Evolutionary conservation across 1,140 invertebrate genomes (phyloP), one percentile per base, ranked within the genome.

Genomic region (Hermatobates lingyangjiaoensis): DNA sequence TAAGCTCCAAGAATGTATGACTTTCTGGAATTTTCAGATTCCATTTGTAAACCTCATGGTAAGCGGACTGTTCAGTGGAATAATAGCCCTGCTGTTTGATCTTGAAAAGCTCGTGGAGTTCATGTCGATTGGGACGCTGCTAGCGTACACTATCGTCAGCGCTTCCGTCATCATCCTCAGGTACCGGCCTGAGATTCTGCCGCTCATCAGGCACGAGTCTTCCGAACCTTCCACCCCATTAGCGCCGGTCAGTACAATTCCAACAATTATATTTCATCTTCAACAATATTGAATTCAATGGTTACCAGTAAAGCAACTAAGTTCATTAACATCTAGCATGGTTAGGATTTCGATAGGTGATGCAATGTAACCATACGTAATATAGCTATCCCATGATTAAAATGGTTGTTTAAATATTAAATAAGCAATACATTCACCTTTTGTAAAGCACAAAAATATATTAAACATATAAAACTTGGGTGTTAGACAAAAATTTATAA

Each of bases 61-160:
- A 21, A 87, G 87, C 42, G 86, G 87, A 0, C 55, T 83, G 1
- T 61, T 81, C 14, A 81, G 86, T 34, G 83, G 81, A 1, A 47
- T 86, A 0, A 80, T 93, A 53, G 86, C 90, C 5, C 63, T 93
- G 2, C 62, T 92, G 20, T 86, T 94, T 61, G 87, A 95, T 64
- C 74, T 95, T 53, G 77, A 88, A 59, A 88, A 88, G 56, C 70
- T 94, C 15, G 87, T 94, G 1, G 90, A 95, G 60, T 90, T 93
- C 59, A 88, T 93, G 83, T 90, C 87, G 0, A 92, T 93, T 57
- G 89, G 89, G 0, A 93, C 88, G 0, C 71, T 93, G 7, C 64
- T 91, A 48, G 87, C 88, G 0, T 93, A 92, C 61, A 90, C 87
- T 3, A 87, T 92, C 27, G 88, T 93, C 1, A 87, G 85, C 51